Evolutionary conservation across 2,113 vertebrate genomes (phyloP).

Genomic region (Callipepla californica): DNA sequence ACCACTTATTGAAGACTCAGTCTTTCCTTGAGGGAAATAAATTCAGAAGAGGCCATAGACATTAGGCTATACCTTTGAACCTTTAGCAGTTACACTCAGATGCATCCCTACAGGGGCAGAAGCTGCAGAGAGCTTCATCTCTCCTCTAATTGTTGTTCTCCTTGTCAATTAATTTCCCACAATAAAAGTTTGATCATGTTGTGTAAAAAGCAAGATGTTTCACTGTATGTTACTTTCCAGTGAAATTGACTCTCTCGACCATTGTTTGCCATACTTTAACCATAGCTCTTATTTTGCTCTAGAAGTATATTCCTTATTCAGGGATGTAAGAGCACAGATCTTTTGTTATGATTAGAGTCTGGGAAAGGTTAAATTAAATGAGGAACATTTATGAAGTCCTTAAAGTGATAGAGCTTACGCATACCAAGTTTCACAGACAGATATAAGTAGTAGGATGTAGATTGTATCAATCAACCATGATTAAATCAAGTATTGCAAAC

Average conservation of each 20-base stretch:
- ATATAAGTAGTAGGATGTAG: not conserved
- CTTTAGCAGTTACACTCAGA: constrained; percentile 63
- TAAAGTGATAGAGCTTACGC: not conserved
- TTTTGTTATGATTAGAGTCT: not conserved
- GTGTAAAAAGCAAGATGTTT: not conserved
- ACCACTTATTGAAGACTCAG: not conserved
- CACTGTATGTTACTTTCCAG: not conserved
- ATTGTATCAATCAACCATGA: not conserved
- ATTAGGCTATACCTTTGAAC: constrained; percentile 11
- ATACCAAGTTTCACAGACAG: not conserved
- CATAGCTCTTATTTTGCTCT: not conserved
- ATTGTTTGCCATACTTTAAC: not conserved
- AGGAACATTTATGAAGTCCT: not conserved
- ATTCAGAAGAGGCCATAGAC: constrained; percentile 2
- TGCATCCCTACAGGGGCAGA: constrained; percentile 58
- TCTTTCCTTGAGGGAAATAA: not conserved
- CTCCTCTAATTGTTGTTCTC: constrained; percentile 64
- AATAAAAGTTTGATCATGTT: constrained; percentile 58
- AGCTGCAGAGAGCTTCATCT: constrained; percentile 46
- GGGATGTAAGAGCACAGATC: not conserved
- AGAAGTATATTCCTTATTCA: constrained; percentile 10
- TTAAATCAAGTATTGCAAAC: not conserved
- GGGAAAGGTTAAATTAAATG: not conserved
- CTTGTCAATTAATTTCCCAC: constrained; percentile 74
- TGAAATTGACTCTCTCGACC: not conserved